Evolutionary conservation across 1,140 invertebrate species (phyloP).

Genomic region (Heterodera schachtii): DNA sequence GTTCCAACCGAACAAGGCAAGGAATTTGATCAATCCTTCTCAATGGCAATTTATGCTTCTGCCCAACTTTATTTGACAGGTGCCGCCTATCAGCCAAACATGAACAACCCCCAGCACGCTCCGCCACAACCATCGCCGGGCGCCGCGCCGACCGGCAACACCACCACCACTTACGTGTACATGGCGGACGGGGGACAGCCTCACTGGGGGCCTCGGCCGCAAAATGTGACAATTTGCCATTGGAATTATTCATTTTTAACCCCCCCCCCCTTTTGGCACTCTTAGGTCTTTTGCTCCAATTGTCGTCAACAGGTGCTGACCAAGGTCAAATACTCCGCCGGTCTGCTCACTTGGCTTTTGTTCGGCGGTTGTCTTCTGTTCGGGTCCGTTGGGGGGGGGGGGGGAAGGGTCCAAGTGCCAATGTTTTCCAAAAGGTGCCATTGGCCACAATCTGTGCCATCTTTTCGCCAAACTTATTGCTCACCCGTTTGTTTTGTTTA

Average conservation of each 20-base stretch:
- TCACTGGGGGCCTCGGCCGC: slow-evolving; percentile 6
- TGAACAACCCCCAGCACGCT: slow-evolving; percentile 24
- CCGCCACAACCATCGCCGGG: not conserved
- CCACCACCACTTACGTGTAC: slow-evolving; percentile 37
- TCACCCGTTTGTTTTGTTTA: no score
- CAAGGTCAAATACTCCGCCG: slow-evolving; percentile 32
- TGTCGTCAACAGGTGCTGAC: slow-evolving; percentile 42
- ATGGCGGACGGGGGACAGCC: slow-evolving; percentile 21
- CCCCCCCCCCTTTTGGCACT: not conserved
- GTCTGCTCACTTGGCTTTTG: slow-evolving; percentile 37
- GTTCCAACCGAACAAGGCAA: slow-evolving; percentile 1
- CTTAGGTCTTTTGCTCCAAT: slow-evolving; percentile 9
- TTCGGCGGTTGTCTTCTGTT: slow-evolving; percentile 35
- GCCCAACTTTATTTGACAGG: no score
- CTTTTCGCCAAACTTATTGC: no score
- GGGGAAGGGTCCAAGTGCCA: no score
- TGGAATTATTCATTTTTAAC: not conserved
- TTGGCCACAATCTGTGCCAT: no score
- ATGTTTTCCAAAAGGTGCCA: slow-evolving; percentile 16
- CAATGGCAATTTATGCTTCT: no score
- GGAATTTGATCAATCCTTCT: not conserved
- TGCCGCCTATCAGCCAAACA: slow-evolving; percentile 31
- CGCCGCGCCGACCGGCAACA: slow-evolving; percentile 1
- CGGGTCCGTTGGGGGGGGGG: no score
- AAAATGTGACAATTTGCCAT: slow-evolving; percentile 18